A percentile compares a stretch with the other conserved stretches of the same genome.
These are phyloP conservation scores for Caenorhabditis zanzibari DNA, from an alignment of 2,888 invertebrate genomes.

Conservation along the genomic window DNA sequence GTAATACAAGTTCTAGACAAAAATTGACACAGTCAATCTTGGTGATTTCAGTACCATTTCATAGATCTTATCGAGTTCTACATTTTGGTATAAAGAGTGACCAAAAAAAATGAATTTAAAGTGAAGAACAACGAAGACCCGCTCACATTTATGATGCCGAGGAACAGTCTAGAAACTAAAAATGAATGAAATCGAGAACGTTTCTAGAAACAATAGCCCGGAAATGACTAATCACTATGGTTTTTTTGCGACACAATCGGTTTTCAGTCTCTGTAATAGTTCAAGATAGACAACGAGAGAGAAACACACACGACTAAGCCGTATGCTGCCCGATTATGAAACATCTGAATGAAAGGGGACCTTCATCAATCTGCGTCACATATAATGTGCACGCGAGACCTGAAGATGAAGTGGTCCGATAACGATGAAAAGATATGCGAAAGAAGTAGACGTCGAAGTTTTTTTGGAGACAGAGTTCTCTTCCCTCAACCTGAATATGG, in stretches of 20 bases:
- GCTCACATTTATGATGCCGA: too few relatives aligned
- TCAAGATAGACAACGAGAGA: background rate
- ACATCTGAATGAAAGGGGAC: constrained; percentile 38
- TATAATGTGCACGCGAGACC: constrained; percentile 19
- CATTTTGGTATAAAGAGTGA: too few relatives aligned
- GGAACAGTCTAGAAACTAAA: background rate
- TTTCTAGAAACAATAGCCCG: constrained; percentile 2
- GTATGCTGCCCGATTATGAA: constrained; percentile 50
- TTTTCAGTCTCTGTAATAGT: constrained; percentile 34
- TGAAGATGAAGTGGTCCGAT: constrained; percentile 51
- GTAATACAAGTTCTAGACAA: too few relatives aligned
- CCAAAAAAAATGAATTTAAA: too few relatives aligned
- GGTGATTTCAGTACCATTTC: too few relatives aligned
- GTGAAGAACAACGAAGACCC: too few relatives aligned
- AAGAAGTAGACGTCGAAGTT: constrained; percentile 5
- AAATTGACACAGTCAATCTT: too few relatives aligned
- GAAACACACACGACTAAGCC: constrained; percentile 23
- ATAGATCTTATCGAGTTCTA: too few relatives aligned
- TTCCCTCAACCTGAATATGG: constrained; percentile 2
- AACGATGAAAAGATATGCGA: constrained; percentile 13
- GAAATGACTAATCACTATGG: constrained; percentile 2
- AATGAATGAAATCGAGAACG: background rate
- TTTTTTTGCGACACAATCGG: constrained; percentile 1
- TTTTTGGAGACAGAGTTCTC: background rate
- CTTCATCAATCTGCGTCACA: constrained; percentile 54